Evolutionary conservation across 2,888 invertebrate genomes (phyloP).

Genomic region (Acrobasis suavella): DNA sequence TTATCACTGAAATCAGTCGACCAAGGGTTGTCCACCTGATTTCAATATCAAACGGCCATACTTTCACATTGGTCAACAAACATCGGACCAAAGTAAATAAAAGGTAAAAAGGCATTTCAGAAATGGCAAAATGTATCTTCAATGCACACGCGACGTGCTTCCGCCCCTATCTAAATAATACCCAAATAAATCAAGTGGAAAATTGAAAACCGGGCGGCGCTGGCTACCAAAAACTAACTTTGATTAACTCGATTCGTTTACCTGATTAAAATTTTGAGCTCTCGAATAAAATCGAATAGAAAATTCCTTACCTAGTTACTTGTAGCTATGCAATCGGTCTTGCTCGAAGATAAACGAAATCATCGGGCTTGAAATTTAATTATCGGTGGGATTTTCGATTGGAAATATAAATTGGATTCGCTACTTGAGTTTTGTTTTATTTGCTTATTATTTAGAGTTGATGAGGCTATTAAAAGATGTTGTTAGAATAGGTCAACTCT

Average conservation of each 20-base stretch:
- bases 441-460: slow-evolving; percentile 18
- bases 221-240: slow-evolving; percentile 56
- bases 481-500: not conserved
- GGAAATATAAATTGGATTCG: slow-evolving; percentile 26
- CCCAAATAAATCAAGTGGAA: slow-evolving; percentile 71
- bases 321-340: slow-evolving; percentile 22
- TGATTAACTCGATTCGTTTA: slow-evolving; percentile 57
- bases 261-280: slow-evolving; percentile 52
- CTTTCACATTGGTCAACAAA: slow-evolving; percentile 3
- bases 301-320: slow-evolving; percentile 15
- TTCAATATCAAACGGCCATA: not conserved
- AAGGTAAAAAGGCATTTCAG: not conserved
- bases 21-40: not conserved
- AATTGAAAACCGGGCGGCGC: slow-evolving; percentile 63
- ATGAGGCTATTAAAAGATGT: not conserved
- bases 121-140: slow-evolving; percentile 26
- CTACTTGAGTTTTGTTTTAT: slow-evolving; percentile 21
- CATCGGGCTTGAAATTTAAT: slow-evolving; percentile 26
- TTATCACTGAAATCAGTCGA: not conserved
- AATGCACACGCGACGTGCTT: slow-evolving; percentile 31
- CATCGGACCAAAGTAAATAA: not conserved
- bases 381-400: slow-evolving; percentile 25
- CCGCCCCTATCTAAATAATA: slow-evolving; percentile 56
- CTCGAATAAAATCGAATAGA: slow-evolving; percentile 19
- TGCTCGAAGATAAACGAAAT: slow-evolving; percentile 22